These are phyloP conservation scores for Bhutanitis thaidina DNA, from an alignment of 2,888 invertebrate genomes.

Conservation along the genomic window DNA sequence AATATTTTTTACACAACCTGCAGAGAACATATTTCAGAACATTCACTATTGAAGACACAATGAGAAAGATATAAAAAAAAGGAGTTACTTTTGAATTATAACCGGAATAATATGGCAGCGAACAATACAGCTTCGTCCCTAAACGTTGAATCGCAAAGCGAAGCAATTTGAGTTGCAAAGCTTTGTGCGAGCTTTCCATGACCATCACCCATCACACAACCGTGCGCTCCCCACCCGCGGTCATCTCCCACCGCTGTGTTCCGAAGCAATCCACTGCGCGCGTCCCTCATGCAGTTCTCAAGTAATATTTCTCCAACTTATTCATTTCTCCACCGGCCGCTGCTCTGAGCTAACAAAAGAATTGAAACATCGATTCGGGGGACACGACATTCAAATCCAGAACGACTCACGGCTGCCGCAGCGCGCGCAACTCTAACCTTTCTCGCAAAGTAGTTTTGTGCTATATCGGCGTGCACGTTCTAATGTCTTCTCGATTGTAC, in stretches of 20 bases:
- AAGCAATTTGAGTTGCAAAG: background rate
- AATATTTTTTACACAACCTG: too few species aligned
- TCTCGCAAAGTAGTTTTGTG: background rate
- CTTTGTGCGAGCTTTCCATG: background rate
- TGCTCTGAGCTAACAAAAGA: conserved; percentile 28
- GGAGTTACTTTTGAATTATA: background rate
- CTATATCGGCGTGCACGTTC: background rate
- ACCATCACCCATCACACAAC: background rate
- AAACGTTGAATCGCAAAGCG: background rate
- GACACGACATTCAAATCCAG: conserved; percentile 19
- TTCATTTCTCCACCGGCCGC: background rate
- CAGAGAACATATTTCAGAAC: too few species aligned
- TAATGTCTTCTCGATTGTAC: background rate
- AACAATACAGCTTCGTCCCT: background rate
- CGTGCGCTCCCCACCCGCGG: background rate
- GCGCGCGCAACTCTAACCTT: background rate
- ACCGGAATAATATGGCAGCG: background rate
- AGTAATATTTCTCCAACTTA: conserved; percentile 18
- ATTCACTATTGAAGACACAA: too few species aligned
- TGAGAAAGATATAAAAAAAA: too few species aligned
- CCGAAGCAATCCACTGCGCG: background rate
- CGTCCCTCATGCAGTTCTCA: conserved; percentile 15
- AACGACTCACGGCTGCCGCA: background rate
- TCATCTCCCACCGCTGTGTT: background rate
- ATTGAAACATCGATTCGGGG: conserved; percentile 34